Conservation (phyloP, 2,797 vertebrate genomes). For the Pachyuromys duprasi region DNA sequence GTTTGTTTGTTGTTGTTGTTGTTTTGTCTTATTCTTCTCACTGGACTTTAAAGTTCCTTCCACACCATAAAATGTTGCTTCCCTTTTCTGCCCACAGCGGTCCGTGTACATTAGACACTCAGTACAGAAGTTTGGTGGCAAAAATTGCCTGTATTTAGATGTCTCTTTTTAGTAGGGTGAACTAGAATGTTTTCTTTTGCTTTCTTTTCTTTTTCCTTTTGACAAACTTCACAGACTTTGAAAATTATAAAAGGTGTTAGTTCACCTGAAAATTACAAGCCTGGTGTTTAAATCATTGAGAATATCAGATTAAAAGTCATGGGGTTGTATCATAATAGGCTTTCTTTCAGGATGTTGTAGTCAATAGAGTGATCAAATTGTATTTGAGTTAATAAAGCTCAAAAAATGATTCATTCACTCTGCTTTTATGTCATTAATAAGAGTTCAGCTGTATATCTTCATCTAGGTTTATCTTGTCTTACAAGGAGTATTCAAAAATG, state of each 20-base stretch:
- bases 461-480: slow-evolving; percentile 57
- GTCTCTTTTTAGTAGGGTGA: slow-evolving; percentile 63
- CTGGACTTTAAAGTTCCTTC: slow-evolving; percentile 41
- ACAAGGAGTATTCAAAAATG: slow-evolving; percentile 49
- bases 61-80: background rate
- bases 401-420: slow-evolving; percentile 39
- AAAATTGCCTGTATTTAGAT: slow-evolving; percentile 60
- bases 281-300: slow-evolving; percentile 57
- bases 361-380: slow-evolving; percentile 51
- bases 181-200: slow-evolving; percentile 42
- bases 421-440: slow-evolving; percentile 27
- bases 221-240: slow-evolving; percentile 50
- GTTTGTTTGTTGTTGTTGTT: too few relatives aligned
- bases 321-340: background rate
- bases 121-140: slow-evolving; percentile 27
- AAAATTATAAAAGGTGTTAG: slow-evolving; percentile 50
- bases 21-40: slow-evolving; percentile 27
- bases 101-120: slow-evolving; percentile 41
- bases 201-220: background rate
- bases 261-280: slow-evolving; percentile 48
- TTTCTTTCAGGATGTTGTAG: slow-evolving; percentile 24
- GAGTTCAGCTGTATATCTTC: slow-evolving; percentile 27
- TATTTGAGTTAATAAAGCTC: slow-evolving; percentile 60
- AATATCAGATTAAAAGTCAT: slow-evolving; percentile 46
- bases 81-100: background rate